These are phyloP conservation scores for Lasioglossum villosulum DNA, from an alignment of 2,888 invertebrate genomes.

Conservation along the genomic window DNA sequence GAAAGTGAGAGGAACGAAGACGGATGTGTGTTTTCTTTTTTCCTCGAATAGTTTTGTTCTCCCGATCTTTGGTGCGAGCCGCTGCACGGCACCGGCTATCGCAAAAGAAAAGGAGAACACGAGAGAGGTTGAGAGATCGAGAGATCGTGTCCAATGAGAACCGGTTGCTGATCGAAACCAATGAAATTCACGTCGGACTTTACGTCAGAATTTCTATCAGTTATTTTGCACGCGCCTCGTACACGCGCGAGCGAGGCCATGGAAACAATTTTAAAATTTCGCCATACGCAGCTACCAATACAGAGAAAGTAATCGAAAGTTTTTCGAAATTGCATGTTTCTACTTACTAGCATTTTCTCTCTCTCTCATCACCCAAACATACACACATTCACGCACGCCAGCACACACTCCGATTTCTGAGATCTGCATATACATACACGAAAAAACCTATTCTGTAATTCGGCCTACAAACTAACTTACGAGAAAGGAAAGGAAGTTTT, in stretches of 20 bases:
- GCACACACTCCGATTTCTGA: conserved; percentile 41
- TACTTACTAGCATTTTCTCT: conserved; percentile 51
- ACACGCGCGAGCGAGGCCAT: conserved; percentile 62
- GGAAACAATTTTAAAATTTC: conserved; percentile 70
- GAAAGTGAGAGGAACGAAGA: conserved; percentile 31
- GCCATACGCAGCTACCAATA: conserved; percentile 65
- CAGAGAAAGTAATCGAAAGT: conserved; percentile 67
- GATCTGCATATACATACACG: conserved; percentile 44
- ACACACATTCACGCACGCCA: conserved; percentile 21
- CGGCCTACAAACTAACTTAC: conserved; percentile 45
- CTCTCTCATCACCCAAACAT: conserved; percentile 21
- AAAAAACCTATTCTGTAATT: conserved; percentile 29
- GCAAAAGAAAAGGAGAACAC: conserved; percentile 19
- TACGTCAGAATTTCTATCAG: conserved; percentile 33
- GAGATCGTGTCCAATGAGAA: conserved; percentile 27
- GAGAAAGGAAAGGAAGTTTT: conserved; percentile 25
- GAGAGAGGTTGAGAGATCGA: conserved; percentile 18
- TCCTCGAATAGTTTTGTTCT: not conserved
- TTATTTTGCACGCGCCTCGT: conserved; percentile 15
- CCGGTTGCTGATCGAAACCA: conserved; percentile 29
- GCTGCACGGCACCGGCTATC: conserved; percentile 19
- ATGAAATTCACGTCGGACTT: conserved; percentile 35
- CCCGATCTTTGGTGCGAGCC: conserved; percentile 11
- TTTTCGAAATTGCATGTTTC: conserved; percentile 71
- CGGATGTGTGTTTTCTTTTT: not conserved